Evolutionary conservation across 2,797 vertebrate genomes (phyloP).

Genomic region (Hybognathus amarus): DNA sequence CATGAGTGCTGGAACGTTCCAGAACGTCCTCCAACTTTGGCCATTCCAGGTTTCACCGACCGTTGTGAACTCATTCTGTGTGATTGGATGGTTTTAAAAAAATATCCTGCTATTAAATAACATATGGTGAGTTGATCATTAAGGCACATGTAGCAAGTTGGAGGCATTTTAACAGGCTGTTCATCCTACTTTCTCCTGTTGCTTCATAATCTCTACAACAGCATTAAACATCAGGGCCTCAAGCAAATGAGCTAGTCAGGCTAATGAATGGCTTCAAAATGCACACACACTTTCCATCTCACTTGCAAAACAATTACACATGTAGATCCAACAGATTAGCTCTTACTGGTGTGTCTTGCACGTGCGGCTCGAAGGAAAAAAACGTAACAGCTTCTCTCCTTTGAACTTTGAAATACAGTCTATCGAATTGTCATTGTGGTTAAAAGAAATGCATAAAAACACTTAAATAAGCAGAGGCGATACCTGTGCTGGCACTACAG

Average conservation of each 20-base stretch:
- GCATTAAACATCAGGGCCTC: conserved; percentile 44
- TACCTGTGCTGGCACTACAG: conserved; percentile 4
- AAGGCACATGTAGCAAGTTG: conserved; percentile 26
- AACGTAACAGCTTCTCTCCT: neutral
- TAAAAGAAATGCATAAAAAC: conserved; percentile 33
- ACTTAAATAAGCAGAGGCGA: conserved; percentile 15
- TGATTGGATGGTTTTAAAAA: conserved; percentile 18
- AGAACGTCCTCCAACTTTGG: conserved; percentile 13
- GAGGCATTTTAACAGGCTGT: conserved; percentile 36
- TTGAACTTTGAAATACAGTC: conserved; percentile 17
- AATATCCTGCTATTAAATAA: conserved; percentile 36
- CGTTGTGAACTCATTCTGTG: neutral
- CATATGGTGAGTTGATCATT: conserved; percentile 42
- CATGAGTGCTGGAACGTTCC: conserved; percentile 20
- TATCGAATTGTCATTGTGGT: conserved; percentile 21
- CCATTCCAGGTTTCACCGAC: neutral
- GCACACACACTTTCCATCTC: conserved; percentile 13
- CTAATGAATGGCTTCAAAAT: conserved; percentile 33
- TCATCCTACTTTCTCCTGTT: conserved; percentile 37
- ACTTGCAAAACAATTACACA: conserved; percentile 47
- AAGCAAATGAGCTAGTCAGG: neutral
- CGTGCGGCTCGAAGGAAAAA: neutral
- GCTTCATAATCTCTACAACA: conserved; percentile 34
- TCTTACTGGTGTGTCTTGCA: conserved; percentile 8
- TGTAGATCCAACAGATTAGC: conserved; percentile 46